Percentiles rank a stretch among this genome's conserved stretches.
Conservation (phyloP, 2,888 invertebrate species). For the Apantesis nais region DNA sequence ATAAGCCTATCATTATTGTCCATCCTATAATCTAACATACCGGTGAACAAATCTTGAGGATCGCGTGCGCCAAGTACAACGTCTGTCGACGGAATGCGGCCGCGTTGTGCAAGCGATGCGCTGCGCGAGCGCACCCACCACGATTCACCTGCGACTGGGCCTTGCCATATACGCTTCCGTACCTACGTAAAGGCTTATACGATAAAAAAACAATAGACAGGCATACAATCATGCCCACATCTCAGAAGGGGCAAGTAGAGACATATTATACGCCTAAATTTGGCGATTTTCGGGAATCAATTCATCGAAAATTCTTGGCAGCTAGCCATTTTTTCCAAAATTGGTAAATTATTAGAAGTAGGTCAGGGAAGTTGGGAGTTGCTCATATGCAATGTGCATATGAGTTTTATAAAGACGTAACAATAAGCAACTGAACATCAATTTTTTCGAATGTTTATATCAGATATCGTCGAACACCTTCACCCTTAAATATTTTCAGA, state of each 20-base stretch:
- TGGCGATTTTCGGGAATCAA: no score
- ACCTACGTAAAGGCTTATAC: constrained; percentile 45
- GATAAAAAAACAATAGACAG: neutral
- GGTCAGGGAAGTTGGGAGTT: no score
- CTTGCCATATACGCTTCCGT: constrained; percentile 66
- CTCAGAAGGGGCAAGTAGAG: no score
- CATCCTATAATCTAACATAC: constrained; percentile 12
- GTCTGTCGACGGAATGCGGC: constrained; percentile 68
- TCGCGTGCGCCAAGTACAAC: constrained; percentile 53
- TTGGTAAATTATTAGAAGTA: neutral
- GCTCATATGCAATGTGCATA: no score
- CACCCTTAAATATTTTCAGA: neutral
- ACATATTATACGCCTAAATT: no score
- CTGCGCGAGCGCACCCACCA: constrained; percentile 60
- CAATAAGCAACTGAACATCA: no score
- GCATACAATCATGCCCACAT: no score
- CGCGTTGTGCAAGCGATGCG: constrained; percentile 70
- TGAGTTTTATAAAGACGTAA: no score
- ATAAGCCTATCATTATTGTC: constrained; percentile 4
- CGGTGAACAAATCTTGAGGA: constrained; percentile 14
- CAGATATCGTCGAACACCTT: neutral
- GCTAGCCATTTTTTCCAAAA: no score
- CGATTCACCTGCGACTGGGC: constrained; percentile 66
- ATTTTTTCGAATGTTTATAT: no score
- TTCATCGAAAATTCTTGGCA: no score